These are phyloP conservation scores for Marcusenius ussheri DNA, from an alignment of 2,113 vertebrate species.

Conservation along the genomic window DNA sequence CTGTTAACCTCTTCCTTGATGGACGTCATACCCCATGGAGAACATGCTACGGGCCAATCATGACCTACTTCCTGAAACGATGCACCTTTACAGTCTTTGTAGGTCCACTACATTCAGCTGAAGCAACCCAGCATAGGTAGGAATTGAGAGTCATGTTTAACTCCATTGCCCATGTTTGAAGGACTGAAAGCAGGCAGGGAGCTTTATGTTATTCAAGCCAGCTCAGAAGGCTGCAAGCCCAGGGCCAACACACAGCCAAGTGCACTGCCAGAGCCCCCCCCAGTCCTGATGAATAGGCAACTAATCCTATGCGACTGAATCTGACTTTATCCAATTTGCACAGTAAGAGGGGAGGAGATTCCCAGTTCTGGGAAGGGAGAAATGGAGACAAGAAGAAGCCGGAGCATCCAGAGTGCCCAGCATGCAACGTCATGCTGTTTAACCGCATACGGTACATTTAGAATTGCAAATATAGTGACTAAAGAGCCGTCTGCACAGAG, in stretches of 20 bases:
- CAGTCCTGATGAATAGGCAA: not conserved
- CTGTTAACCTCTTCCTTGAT: not conserved
- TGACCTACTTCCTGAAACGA: not conserved
- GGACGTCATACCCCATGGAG: not conserved
- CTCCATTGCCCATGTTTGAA: not conserved
- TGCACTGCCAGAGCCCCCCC: not conserved
- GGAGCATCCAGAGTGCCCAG: not conserved
- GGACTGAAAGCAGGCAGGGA: not conserved
- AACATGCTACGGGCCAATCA: not conserved
- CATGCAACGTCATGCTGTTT: not conserved
- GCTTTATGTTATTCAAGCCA: not conserved
- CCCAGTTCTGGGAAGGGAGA: not conserved
- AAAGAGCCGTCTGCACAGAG: not conserved
- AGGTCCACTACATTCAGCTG: not conserved
- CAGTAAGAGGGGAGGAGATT: slow-evolving; percentile 9
- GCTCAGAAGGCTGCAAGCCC: not conserved
- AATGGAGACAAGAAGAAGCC: not conserved
- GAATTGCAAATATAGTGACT: not conserved
- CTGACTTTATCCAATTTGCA: slow-evolving; percentile 24
- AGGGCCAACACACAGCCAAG: not conserved
- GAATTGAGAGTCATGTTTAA: not conserved
- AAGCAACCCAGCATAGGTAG: not conserved
- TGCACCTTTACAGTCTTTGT: not conserved
- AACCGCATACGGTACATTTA: not conserved
- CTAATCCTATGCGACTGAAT: not conserved